Evolutionary conservation across 2,888 invertebrate genomes (phyloP).

Genomic region (Caenorhabditis parvicauda): DNA sequence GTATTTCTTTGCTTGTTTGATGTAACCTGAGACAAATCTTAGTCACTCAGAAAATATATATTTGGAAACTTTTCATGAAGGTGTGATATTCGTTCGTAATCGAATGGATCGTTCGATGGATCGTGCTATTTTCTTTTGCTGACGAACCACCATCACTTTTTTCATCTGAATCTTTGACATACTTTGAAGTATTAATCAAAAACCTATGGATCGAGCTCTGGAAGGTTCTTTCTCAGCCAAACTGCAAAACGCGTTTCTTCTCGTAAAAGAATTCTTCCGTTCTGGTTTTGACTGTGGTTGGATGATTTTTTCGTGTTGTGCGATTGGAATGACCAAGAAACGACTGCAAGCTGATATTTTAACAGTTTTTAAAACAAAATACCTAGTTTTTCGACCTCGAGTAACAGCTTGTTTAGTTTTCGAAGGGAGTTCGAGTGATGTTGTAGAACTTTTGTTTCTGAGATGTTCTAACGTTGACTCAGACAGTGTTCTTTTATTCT

Average conservation of each 20-base stretch:
- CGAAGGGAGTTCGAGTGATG: no score
- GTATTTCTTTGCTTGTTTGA: constrained; percentile 49
- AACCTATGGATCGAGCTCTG: no score
- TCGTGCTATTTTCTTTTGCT: constrained; percentile 6
- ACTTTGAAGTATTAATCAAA: no score
- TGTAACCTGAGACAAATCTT: constrained; percentile 34
- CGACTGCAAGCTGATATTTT: constrained; percentile 6
- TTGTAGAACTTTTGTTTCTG: not conserved
- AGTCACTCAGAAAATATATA: not conserved
- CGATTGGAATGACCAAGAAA: constrained; percentile 20
- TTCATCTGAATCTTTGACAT: not conserved
- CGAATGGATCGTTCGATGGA: constrained; percentile 22
- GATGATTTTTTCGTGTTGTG: constrained; percentile 10
- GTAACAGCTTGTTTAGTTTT: no score
- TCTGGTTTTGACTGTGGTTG: constrained; percentile 7
- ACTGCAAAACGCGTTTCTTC: constrained; percentile 40
- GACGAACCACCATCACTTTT: not conserved
- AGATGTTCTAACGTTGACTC: not conserved
- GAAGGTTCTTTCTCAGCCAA: constrained; percentile 17
- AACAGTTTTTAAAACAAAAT: not conserved
- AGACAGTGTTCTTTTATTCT: no score
- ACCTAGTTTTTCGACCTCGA: constrained; percentile 18
- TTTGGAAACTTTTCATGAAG: constrained; percentile 23
- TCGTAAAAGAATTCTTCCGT: constrained; percentile 9
- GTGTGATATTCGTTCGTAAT: constrained; percentile 23